Base-by-base conservation (phyloP, 2,113 vertebrate species). In the Chaetodon trifascialis region DNA sequence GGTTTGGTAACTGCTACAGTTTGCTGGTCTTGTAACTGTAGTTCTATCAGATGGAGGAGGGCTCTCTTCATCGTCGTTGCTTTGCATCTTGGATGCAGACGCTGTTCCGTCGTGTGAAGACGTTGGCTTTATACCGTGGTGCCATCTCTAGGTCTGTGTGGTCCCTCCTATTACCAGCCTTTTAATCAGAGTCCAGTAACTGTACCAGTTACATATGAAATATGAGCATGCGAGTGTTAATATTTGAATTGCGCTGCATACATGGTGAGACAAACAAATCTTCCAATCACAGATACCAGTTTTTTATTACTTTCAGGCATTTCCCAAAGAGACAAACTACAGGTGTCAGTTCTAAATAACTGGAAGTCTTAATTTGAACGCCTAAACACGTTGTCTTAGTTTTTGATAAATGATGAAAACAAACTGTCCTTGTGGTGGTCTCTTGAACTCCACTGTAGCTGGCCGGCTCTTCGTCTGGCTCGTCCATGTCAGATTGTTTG, bases 321-420 rank as follows among this genome's bases (percentile, higher is more conserved):
- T 58, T 59, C 67, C 66, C 51, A 76, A 68, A 81, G 40, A 66
- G 70, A 59, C 36, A 73, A 55, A 38, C 12, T 1, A 51, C 30
- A 4, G 7, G 16, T 40, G 36, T 49, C 2, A 34, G 25, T 70
- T 71, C 10, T 21, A 8, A 77, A 19, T 65, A 58, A 23, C 49
- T 30, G 2, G 52, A 82, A 63, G 54, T 2, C 4, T 55, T 40
- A 2, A 30, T 42, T 1, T 3, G 49, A 73, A 59, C 72, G 36
- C 30, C 30, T 66, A 36, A 44, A 59, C 0, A 58, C 36, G 46
- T 16, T 49, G 60, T 81, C 70, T 82, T 76, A 47, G 74, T 36
- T 78, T 85, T 86, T 91, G 86, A 89, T 90, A 90, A 91, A 90
- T 92, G 92, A 93, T 87, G 89, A 90, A 88, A 92, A 89, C 62